These are phyloP conservation scores for Dolichotis patagonum DNA, from an alignment of 2,113 vertebrate genomes.

Conservation along the genomic window DNA sequence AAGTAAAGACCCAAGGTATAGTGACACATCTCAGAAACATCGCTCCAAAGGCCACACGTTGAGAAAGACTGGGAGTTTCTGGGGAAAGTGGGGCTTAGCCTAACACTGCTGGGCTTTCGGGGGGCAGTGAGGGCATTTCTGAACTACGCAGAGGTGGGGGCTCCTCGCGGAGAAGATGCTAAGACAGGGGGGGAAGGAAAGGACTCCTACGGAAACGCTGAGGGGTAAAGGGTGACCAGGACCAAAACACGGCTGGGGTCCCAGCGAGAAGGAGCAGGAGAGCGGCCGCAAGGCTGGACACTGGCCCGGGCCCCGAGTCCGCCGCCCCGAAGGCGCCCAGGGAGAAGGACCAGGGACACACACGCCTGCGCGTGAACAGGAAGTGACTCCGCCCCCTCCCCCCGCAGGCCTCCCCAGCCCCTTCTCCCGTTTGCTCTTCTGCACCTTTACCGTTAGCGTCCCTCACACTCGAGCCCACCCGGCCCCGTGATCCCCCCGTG, in stretches of 20 bases:
- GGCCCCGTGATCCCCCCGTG: background rate
- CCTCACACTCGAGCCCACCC: fast-evolving
- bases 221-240: background rate
- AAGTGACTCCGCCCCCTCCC: too few species aligned
- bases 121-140: fast-evolving
- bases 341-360: too few species aligned
- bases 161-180: too few species aligned
- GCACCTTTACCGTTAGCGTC: background rate
- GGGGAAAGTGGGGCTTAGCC: background rate
- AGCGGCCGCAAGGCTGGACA: background rate
- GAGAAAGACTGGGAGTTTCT: fast-evolving
- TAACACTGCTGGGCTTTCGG: fast-evolving
- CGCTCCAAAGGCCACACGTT: fast-evolving
- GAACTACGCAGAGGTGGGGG: background rate
- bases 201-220: background rate
- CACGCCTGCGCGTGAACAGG: too few species aligned
- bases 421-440: fast-evolving
- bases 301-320: background rate
- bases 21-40: background rate
- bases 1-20: too few species aligned
- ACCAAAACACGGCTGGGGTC: background rate
- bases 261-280: too few species aligned
- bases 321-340: background rate
- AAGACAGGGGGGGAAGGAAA: background rate
- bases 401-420: too few species aligned